A percentile compares a stretch with the other conserved stretches of the same genome.
Conservation (phyloP, 1,140 invertebrate species). For the Bombyx mandarina region DNA sequence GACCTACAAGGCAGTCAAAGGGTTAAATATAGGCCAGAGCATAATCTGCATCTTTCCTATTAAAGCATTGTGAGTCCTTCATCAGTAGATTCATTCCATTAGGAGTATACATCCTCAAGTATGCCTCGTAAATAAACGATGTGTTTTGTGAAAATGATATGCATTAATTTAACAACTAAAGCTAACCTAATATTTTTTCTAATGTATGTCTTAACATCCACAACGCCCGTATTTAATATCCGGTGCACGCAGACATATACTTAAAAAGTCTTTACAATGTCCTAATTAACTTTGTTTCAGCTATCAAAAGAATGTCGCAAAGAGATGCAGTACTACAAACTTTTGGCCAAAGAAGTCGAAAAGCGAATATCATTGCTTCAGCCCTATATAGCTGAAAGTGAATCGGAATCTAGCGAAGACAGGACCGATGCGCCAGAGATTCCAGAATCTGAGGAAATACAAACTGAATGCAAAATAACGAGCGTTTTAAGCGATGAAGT, state of each 20-base stretch:
- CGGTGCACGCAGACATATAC: not conserved
- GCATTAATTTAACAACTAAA: not conserved
- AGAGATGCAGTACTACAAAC: slow-evolving; percentile 77
- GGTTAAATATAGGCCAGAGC: too few species aligned
- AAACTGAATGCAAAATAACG: not conserved
- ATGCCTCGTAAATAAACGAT: not conserved
- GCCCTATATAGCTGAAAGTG: slow-evolving; percentile 34
- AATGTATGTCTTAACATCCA: not conserved
- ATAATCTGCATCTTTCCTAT: too few species aligned
- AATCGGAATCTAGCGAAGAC: slow-evolving; percentile 38
- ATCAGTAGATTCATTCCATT: too few species aligned
- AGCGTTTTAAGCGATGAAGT: not conserved
- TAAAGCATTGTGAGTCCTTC: too few species aligned
- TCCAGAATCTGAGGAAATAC: slow-evolving; percentile 36
- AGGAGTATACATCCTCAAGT: too few species aligned
- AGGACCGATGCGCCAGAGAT: slow-evolving; percentile 53
- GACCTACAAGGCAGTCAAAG: too few species aligned
- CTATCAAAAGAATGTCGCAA: slow-evolving; percentile 72
- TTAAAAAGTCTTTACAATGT: slow-evolving; percentile 37
- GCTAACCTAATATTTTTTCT: not conserved
- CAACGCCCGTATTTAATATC: not conserved
- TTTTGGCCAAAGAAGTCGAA: slow-evolving; percentile 73
- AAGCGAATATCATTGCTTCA: slow-evolving; percentile 54
- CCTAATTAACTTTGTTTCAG: slow-evolving; percentile 37
- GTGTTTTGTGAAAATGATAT: not conserved